A percentile compares a stretch with the other conserved stretches of the same genome.
These are phyloP conservation scores for Orussus abietinus DNA, from an alignment of 1,140 invertebrate species.

Conservation along the genomic window DNA sequence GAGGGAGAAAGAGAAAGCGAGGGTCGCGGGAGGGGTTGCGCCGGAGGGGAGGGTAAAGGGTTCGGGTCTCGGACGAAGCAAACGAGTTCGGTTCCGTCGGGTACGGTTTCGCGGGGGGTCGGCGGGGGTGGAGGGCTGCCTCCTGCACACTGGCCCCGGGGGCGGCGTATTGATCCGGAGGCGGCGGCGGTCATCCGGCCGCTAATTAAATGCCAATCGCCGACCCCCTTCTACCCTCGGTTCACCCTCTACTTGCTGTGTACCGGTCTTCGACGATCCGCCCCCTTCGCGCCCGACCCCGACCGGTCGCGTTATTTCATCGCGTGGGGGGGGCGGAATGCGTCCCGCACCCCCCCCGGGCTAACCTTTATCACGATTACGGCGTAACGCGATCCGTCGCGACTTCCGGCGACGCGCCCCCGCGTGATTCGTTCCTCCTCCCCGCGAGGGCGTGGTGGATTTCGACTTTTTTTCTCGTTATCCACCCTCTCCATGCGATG, in stretches of 20 bases:
- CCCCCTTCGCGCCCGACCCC: conserved; percentile 24
- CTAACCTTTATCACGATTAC: neutral
- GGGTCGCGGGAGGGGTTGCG: conserved; percentile 6
- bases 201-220: conserved; percentile 56
- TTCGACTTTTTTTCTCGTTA: too few species aligned
- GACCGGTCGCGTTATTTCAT: neutral
- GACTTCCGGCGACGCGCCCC: neutral
- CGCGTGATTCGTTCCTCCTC: too few species aligned
- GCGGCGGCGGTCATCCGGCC: conserved; percentile 51
- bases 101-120: conserved; percentile 18
- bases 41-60: conserved; percentile 21
- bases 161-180: conserved; percentile 48
- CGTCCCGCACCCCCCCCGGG: too few species aligned
- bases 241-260: conserved; percentile 30
- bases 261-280: conserved; percentile 21
- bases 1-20: conserved; percentile 4
- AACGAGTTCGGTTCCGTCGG: conserved; percentile 30
- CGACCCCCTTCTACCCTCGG: conserved; percentile 36
- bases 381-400: neutral
- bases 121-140: conserved; percentile 35
- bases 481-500: too few species aligned
- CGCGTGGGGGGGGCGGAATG: neutral
- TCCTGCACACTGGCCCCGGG: conserved; percentile 49
- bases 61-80: conserved; percentile 21
- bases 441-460: too few species aligned